These are phyloP conservation scores for Myotis brandtii DNA, from an alignment of 2,113 vertebrate species.

Conservation along the genomic window DNA sequence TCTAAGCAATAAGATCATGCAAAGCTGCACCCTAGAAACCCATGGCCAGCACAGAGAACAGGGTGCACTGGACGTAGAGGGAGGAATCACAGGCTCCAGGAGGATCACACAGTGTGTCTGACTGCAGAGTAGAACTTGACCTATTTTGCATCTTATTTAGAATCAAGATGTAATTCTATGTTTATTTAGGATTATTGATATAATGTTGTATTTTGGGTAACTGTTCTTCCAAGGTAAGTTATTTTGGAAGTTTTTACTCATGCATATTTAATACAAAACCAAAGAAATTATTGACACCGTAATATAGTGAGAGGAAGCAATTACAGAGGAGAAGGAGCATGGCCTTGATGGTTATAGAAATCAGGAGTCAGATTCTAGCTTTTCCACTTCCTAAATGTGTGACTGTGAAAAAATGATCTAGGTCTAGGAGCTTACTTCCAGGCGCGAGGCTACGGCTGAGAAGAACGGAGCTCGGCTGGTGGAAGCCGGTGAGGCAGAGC, in stretches of 20 bases:
- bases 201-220: neutral
- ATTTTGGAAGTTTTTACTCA: conserved; percentile 26
- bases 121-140: neutral
- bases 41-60: neutral
- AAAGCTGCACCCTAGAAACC: conserved; percentile 10
- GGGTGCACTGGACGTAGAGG: neutral
- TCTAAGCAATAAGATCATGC: neutral
- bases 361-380: conserved; percentile 15
- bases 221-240: conserved; percentile 25
- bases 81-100: neutral
- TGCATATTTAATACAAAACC: conserved; percentile 18
- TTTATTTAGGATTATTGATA: no score
- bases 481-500: fast-evolving
- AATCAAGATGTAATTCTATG: no score
- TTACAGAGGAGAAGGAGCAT: neutral
- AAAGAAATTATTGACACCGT: conserved; percentile 5
- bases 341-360: neutral
- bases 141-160: neutral
- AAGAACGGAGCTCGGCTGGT: fast-evolving
- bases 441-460: fast-evolving
- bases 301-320: neutral
- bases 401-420: conserved; percentile 3
- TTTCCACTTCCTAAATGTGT: neutral
- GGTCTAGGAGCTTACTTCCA: conserved; percentile 10
- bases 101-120: neutral